Evolutionary conservation across 2,113 vertebrate genomes (phyloP), one percentile per base, ranked within the genome.

Genomic region (Atherinomorus stipes): DNA sequence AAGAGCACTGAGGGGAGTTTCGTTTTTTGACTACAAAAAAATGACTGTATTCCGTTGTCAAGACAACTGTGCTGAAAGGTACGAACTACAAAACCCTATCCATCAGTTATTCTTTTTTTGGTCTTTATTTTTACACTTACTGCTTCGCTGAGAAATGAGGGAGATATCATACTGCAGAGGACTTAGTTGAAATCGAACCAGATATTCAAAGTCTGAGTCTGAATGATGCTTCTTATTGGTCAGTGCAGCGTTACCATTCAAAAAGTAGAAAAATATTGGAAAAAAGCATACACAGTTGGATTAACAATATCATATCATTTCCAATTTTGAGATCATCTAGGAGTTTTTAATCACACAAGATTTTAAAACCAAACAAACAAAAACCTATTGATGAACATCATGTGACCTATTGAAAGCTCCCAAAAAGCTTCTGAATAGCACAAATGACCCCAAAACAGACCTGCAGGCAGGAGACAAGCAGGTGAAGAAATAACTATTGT

Each of bases 1-100:
- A 51, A 92, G 97, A 81, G 96, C 96, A 0, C 95, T 99, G 65
- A 95, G 96, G 19, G 98, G 98, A 22, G 94, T 96, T 72, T 98
- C 97, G 81, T 99, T 99, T 93, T 96, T 98, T 2, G 98, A 99
- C 97, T 99, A 99, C 95, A 98, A 98, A 91, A 99, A 97, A 95
- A 99, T 99, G 98, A 98, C 98, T 11, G 90, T 98, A 75, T 99
- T 99, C 87, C 98, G 97, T 90, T 99, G 97, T 95, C 98, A 99
- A 91, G 98, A 99, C 96, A 99, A 97, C 96, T 99, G 98, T 54
- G 98, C 96, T 0, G 97, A 99, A 90, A 94, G 98, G 98, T 98
- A 95, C 18, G 81, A 57, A 75, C 45, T 63, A 64, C 34, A 76
- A 70, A 74, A 47, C 44, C 11, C 7, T 34, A 16, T 73, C 60